These are phyloP conservation scores for Archilochus colubris DNA, from an alignment of 2,113 vertebrate species.

Conservation along the genomic window DNA sequence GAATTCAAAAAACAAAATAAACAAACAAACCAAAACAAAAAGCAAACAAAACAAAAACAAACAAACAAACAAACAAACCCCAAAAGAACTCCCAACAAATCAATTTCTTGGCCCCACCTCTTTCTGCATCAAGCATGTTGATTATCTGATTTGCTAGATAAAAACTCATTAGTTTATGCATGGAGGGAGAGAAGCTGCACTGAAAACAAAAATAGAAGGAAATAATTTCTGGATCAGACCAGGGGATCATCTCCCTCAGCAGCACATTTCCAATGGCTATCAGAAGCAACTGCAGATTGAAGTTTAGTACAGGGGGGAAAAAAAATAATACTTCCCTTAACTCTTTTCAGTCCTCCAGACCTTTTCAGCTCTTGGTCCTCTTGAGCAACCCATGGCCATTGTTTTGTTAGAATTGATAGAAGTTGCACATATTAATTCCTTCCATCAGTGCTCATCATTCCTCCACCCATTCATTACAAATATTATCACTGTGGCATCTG, in stretches of 20 bases:
- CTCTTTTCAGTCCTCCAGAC: no score
- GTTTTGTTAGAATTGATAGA: not conserved
- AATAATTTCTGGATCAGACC: not conserved
- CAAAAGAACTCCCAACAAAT: no score
- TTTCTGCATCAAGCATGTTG: not conserved
- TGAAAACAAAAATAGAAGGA: not conserved
- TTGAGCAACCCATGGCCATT: not conserved
- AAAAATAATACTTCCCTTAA: not conserved
- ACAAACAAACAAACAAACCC: accelerated
- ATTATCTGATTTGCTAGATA: not conserved
- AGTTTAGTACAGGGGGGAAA: not conserved
- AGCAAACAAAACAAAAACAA: no score
- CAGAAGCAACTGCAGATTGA: not conserved
- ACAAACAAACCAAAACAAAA: no score
- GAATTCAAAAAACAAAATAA: no score
- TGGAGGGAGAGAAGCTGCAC: not conserved
- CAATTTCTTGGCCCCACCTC: not conserved
- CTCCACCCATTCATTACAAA: not conserved
- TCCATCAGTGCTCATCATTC: not conserved
- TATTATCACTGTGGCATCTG: not conserved
- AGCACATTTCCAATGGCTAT: not conserved
- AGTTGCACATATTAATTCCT: not conserved
- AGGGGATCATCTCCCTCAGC: not conserved
- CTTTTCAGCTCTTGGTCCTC: not conserved
- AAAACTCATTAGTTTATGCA: not conserved